Percentiles rank a stretch among this genome's conserved stretches.
phyloP scores from a whole-genome alignment of 2,797 vertebrate species.

The Notoglanidium macrostoma region DNA sequence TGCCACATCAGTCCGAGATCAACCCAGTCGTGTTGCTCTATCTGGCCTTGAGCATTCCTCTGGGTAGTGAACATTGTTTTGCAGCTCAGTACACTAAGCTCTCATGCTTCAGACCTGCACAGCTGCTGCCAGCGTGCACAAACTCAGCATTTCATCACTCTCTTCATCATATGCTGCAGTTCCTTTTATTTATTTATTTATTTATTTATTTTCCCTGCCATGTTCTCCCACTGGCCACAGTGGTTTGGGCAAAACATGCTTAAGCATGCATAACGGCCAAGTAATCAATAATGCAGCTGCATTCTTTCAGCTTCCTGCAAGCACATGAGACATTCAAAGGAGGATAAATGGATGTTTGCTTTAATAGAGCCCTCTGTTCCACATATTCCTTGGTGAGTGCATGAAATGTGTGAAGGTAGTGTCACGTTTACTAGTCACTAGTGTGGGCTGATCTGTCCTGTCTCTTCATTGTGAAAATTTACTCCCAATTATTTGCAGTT shows the following conservation, averaged over 20 bases:
- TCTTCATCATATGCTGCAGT: slow-evolving; percentile 50
- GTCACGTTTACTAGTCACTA: background rate
- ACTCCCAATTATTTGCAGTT: slow-evolving; percentile 34
- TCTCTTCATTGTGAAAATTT: background rate
- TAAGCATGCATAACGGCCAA: slow-evolving; percentile 57
- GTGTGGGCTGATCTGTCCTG: slow-evolving; percentile 7
- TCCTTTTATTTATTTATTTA: slow-evolving; percentile 40
- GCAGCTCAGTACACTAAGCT: slow-evolving; percentile 36
- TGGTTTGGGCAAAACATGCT: slow-evolving; percentile 58
- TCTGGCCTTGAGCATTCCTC: slow-evolving; percentile 13
- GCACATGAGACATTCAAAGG: slow-evolving; percentile 46
- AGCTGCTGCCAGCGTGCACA: slow-evolving; percentile 46
- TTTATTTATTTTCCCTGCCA: slow-evolving; percentile 31
- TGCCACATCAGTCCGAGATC: background rate
- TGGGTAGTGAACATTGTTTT: slow-evolving; percentile 25
- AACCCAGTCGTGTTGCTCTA: background rate
- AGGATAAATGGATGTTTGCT: slow-evolving; percentile 53
- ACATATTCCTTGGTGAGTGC: slow-evolving; percentile 3
- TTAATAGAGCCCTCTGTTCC: slow-evolving; percentile 48
- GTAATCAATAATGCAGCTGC: slow-evolving; percentile 59
- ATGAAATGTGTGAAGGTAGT: background rate
- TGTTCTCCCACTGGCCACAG: slow-evolving; percentile 35
- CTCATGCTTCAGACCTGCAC: slow-evolving; percentile 46
- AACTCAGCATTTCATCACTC: slow-evolving; percentile 58
- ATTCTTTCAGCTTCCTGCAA: slow-evolving; percentile 53